These are phyloP conservation scores for Corvus moneduloides DNA, from an alignment of 2,113 vertebrate genomes.

Conservation along the genomic window DNA sequence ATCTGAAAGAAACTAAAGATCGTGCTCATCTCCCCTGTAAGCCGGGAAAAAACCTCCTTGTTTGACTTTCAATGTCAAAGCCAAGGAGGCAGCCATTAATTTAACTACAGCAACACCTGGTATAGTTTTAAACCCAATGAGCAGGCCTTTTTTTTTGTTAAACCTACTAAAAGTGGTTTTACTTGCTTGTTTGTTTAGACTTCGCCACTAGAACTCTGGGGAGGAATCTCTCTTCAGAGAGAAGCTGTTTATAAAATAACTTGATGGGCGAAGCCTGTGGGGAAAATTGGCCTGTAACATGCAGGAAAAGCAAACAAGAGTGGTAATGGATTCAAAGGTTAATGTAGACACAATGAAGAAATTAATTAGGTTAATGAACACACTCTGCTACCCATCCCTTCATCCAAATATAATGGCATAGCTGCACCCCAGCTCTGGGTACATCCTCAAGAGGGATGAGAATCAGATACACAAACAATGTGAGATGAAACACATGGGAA, in stretches of 20 bases:
- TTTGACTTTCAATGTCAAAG: not conserved
- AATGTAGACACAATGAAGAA: not conserved
- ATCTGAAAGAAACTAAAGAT: not conserved
- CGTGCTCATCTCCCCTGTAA: not conserved
- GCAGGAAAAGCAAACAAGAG: not conserved
- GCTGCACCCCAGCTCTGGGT: not conserved
- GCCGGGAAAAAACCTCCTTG: not conserved
- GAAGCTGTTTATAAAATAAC: not conserved
- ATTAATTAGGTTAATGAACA: not conserved
- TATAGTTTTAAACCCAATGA: not conserved
- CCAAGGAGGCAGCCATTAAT: not conserved
- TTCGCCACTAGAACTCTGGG: not conserved
- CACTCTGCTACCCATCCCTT: not conserved
- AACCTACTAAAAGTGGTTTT: not conserved
- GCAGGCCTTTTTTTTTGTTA: not conserved
- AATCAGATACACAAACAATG: not conserved
- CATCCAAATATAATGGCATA: not conserved
- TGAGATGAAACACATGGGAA: not conserved
- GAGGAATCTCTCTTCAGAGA: not conserved
- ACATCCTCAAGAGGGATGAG: not conserved
- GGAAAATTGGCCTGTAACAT: not conserved
- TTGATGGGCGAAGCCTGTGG: not conserved
- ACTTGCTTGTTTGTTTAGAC: conserved; percentile 15
- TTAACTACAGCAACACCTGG: not conserved
- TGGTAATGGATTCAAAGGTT: not conserved